Evolutionary conservation across 1,140 invertebrate genomes (phyloP).

Genomic region (Grapholita molesta): DNA sequence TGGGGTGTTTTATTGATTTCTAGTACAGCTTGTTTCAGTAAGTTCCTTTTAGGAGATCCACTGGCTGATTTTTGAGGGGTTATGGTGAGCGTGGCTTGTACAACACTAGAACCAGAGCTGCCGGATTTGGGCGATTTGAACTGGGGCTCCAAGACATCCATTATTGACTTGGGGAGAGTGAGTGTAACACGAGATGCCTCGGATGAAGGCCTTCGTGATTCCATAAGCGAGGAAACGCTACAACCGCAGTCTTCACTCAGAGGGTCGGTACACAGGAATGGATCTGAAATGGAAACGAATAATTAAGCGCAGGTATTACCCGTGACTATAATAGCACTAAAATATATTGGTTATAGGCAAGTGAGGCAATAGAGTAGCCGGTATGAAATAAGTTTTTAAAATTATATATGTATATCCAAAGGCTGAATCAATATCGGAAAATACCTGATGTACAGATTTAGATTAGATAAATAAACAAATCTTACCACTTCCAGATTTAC

Average conservation of each 20-base stretch:
- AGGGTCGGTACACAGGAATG: slow-evolving; percentile 69
- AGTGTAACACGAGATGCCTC: slow-evolving; percentile 73
- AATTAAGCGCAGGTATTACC: no score
- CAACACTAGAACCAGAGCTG: slow-evolving; percentile 39
- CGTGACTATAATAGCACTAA: no score
- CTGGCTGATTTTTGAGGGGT: slow-evolving; percentile 69
- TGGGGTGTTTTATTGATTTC: slow-evolving; percentile 66
- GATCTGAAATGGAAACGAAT: slow-evolving; percentile 59
- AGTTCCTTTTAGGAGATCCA: slow-evolving; percentile 67
- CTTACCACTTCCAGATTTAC: slow-evolving; percentile 81
- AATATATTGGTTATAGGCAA: no score
- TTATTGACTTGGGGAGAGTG: slow-evolving; percentile 67
- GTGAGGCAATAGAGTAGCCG: no score
- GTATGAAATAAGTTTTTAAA: no score
- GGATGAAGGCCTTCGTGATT: slow-evolving; percentile 75
- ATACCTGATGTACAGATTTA: no score
- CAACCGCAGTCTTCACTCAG: slow-evolving; percentile 69
- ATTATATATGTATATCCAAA: no score
- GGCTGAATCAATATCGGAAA: no score
- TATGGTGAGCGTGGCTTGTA: slow-evolving; percentile 72
- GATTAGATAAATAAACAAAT: slow-evolving; percentile 16
- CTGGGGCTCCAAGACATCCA: slow-evolving; percentile 70
- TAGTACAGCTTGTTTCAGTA: slow-evolving; percentile 70
- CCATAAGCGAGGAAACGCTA: slow-evolving; percentile 70
- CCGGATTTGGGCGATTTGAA: slow-evolving; percentile 56